Conservation (phyloP, 2,113 vertebrate genomes). For the Natator depressus region DNA sequence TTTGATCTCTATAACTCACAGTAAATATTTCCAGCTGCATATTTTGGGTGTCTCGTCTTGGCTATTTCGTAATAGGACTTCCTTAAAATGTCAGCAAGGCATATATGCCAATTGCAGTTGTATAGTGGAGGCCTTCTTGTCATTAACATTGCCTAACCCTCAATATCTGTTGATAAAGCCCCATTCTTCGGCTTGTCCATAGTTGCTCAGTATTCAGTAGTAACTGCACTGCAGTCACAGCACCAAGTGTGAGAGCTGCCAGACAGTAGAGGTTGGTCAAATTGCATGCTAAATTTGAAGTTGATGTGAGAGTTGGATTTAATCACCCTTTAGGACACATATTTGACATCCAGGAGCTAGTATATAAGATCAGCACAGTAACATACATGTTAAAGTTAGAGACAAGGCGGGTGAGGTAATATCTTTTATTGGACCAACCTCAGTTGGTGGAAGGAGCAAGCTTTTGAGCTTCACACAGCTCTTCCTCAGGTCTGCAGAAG, state of each 20-base stretch:
- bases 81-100: background rate
- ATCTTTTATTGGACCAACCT: background rate
- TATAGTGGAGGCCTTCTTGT: background rate
- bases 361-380: background rate
- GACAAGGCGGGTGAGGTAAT: background rate
- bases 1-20: background rate
- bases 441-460: background rate
- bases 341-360: background rate
- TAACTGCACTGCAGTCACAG: background rate
- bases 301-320: background rate
- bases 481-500: background rate
- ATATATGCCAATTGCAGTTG: background rate
- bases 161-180: background rate
- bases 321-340: rapidly evolving
- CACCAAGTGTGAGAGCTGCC: background rate
- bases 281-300: background rate
- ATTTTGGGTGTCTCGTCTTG: background rate
- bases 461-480: background rate
- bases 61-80: background rate
- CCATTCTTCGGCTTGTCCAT: background rate
- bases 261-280: background rate
- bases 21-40: background rate
- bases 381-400: no score
- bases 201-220: background rate
- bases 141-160: background rate